phyloP scores from a whole-genome alignment of 2,888 invertebrate genomes.

The Abscondita cerata region DNA sequence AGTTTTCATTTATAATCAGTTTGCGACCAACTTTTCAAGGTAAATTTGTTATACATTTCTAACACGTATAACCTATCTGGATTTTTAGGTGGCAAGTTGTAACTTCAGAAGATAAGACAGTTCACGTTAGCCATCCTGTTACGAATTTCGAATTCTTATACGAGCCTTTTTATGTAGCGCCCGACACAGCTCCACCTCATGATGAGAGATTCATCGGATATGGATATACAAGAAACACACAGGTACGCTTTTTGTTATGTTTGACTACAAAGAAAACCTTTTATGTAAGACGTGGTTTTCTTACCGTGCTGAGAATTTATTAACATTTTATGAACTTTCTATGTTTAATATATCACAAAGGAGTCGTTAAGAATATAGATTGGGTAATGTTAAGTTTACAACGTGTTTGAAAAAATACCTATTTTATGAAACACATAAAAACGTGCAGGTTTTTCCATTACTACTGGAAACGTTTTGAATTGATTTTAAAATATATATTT shows the following conservation, averaged over 20 bases:
- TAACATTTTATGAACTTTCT: no score
- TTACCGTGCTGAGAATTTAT: constrained; percentile 24
- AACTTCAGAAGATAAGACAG: constrained; percentile 66
- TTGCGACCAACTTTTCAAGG: constrained; percentile 89
- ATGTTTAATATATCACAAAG: no score
- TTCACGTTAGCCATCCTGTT: constrained; percentile 84
- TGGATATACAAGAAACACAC: constrained; percentile 91
- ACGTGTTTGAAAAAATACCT: no score
- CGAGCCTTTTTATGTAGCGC: constrained; percentile 90
- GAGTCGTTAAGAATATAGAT: no score
- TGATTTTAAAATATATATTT: no score
- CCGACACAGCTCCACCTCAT: constrained; percentile 81
- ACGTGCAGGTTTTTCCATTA: no score
- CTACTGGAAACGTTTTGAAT: no score
- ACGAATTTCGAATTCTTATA: constrained; percentile 86
- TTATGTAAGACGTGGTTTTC: no score
- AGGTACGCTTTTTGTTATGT: constrained; percentile 64
- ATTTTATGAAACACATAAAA: no score
- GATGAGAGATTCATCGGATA: constrained; percentile 91
- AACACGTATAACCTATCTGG: not conserved
- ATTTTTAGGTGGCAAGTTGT: constrained; percentile 66
- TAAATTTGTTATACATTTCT: constrained; percentile 53
- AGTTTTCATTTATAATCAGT: constrained; percentile 92
- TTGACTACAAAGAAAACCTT: constrained; percentile 37
- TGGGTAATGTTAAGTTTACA: no score